Conservation (phyloP, 2,113 vertebrate genomes). For the Stercorarius parasiticus region DNA sequence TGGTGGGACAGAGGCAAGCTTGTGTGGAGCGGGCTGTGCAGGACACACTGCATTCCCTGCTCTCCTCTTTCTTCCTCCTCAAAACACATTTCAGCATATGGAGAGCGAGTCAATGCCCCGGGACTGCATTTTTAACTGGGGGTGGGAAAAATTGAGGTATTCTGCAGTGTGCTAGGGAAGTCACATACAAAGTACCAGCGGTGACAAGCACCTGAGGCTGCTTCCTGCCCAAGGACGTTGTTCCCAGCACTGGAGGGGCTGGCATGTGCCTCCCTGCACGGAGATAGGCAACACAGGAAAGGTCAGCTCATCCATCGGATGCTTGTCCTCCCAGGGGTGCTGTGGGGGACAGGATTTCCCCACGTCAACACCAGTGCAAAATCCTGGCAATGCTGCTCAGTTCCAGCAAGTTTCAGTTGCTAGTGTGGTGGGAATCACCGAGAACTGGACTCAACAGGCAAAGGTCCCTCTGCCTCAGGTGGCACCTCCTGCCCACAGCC, state of each 20-base stretch:
- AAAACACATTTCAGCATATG: neutral
- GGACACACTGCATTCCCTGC: neutral
- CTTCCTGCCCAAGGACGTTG: neutral
- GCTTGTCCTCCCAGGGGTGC: neutral
- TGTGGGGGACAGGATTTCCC: neutral
- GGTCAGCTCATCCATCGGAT: neutral
- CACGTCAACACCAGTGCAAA: neutral
- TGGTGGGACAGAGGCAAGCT: neutral
- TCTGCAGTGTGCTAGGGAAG: neutral
- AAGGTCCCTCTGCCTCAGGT: neutral
- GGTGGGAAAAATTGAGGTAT: neutral
- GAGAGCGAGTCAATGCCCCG: neutral
- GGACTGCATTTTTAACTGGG: neutral
- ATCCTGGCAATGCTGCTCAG: neutral
- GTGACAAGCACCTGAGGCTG: neutral
- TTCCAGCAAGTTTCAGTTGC: neutral
- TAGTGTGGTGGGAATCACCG: fast-evolving
- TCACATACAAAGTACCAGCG: neutral
- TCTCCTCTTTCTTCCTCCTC: neutral
- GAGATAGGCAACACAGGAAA: neutral
- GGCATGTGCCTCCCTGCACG: neutral
- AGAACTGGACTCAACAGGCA: neutral
- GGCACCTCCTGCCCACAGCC: neutral
- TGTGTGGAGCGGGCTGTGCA: neutral
- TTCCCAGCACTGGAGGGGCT: neutral